Conservation (phyloP, 2,888 invertebrate species). For the Apantesis nais region DNA sequence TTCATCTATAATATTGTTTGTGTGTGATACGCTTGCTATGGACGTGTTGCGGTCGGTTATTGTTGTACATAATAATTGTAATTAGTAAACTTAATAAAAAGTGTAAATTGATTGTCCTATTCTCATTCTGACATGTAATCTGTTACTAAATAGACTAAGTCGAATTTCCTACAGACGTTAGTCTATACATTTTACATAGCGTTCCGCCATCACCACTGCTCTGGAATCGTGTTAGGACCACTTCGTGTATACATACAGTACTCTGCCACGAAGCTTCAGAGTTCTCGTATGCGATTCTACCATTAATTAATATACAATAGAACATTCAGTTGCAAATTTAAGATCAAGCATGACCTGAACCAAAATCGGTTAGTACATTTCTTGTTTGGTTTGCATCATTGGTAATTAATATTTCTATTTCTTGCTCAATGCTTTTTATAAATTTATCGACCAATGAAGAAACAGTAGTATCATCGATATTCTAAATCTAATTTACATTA, state of each 20-base stretch:
- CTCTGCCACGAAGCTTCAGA: neutral
- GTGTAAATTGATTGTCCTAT: slow-evolving; percentile 9
- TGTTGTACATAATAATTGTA: slow-evolving; percentile 36
- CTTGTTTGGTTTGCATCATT: neutral
- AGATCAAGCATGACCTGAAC: neutral
- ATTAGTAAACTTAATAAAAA: slow-evolving; percentile 3
- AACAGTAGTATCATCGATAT: neutral
- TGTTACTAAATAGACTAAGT: neutral
- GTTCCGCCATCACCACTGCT: neutral
- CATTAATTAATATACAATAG: neutral
- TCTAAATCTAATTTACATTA: too few relatives aligned
- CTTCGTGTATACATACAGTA: neutral
- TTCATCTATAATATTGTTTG: slow-evolving; percentile 47
- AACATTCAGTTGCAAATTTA: neutral
- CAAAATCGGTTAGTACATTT: neutral
- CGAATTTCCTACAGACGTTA: neutral
- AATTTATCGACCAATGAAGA: neutral
- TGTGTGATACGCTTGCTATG: slow-evolving; percentile 56
- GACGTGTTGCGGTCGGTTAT: slow-evolving; percentile 31
- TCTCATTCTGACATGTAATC: neutral
- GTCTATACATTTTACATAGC: neutral
- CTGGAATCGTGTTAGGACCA: neutral
- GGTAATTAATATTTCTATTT: neutral
- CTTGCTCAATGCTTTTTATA: neutral
- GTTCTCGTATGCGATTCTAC: neutral